A percentile compares a stretch with the other conserved stretches of the same genome.
Conservation (phyloP, 2,888 invertebrate genomes). For the Lumbricus terrestris region DNA sequence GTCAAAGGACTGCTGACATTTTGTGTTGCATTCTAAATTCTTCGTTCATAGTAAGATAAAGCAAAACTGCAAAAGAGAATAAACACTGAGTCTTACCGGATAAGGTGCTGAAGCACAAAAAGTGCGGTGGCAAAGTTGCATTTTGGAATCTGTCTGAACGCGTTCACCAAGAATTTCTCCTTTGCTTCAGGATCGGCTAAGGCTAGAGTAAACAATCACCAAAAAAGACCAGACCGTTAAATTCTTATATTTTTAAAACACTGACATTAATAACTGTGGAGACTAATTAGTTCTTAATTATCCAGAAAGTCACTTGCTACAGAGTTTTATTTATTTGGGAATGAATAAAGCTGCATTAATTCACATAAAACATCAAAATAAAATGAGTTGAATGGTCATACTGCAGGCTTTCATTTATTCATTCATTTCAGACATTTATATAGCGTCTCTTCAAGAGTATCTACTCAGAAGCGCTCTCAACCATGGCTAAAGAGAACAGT, state of each 20-base stretch:
- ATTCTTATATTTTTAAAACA: background rate
- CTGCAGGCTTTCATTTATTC: no score
- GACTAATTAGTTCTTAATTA: background rate
- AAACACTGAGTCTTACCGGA: conserved; percentile 65
- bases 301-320: background rate
- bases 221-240: background rate
- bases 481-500: no score
- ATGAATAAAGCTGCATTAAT: background rate
- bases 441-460: no score
- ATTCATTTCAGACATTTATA: no score
- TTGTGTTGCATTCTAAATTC: background rate
- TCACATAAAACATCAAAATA: background rate
- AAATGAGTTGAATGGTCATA: background rate
- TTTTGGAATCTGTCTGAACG: conserved; percentile 78
- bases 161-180: conserved; percentile 64
- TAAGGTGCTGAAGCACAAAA: conserved; percentile 82
- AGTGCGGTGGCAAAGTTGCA: conserved; percentile 84
- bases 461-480: no score
- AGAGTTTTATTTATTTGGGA: background rate
- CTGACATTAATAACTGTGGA: background rate
- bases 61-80: background rate
- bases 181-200: conserved; percentile 58
- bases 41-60: background rate
- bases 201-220: background rate
- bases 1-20: background rate